Percentiles rank a stretch among this genome's conserved stretches.
Conservation (phyloP, 30 jellyfish, hydroid and myxozoan genomes). For the Pseudorhiza aurosa region DNA sequence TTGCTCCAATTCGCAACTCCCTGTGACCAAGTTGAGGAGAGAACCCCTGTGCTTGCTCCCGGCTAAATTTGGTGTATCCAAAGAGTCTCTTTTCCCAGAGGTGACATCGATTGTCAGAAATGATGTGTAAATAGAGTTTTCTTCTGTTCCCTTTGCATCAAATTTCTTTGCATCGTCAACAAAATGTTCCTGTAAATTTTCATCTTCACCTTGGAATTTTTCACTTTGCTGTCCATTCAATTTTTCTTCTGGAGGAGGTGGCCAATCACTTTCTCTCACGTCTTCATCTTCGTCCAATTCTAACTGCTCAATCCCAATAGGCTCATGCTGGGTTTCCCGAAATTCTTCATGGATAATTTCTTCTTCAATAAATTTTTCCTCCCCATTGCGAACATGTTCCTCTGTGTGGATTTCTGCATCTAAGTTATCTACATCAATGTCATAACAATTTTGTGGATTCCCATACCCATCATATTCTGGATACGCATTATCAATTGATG, state of each 20-base stretch:
- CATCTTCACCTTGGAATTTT: not conserved
- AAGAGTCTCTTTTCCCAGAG: constrained; percentile 16
- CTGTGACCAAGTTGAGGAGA: constrained; percentile 48
- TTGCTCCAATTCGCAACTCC: constrained; percentile 11
- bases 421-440: not conserved
- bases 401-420: not conserved
- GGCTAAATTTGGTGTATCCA: constrained; percentile 2
- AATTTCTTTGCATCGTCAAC: not conserved
- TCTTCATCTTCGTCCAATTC: constrained; percentile 3
- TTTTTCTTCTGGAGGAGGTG: constrained; percentile 19
- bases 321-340: constrained; percentile 12
- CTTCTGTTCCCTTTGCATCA: constrained; percentile 3
- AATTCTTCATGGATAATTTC: constrained; percentile 19
- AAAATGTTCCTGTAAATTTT: not conserved
- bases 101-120: constrained; percentile 73
- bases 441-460: not conserved
- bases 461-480: not conserved
- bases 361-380: not conserved
- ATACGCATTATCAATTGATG: not conserved
- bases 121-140: constrained; percentile 51
- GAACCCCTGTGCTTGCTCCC: constrained; percentile 67
- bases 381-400: constrained; percentile 10
- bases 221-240: not conserved
- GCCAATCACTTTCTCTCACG: constrained; percentile 1
- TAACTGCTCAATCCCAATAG: not conserved